Conservation (phyloP, 2,888 invertebrate species). For the Drosophila ezoana region DNA sequence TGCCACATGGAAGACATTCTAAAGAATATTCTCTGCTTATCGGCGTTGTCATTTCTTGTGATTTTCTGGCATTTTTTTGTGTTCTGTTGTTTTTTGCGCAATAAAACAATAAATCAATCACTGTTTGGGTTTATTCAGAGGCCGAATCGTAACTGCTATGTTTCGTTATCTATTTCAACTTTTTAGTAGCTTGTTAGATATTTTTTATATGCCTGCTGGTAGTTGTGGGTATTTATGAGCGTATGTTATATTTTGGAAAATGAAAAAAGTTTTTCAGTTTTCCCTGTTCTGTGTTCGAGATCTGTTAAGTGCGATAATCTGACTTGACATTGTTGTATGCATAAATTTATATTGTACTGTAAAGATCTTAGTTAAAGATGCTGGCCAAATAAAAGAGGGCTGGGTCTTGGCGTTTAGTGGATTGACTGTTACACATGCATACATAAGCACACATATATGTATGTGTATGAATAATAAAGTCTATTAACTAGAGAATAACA, state of each 20-base stretch:
- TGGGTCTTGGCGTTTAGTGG: neutral
- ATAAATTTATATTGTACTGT: conserved; percentile 57
- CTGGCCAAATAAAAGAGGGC: conserved; percentile 40
- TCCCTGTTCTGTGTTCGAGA: conserved; percentile 38
- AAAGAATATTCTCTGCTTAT: conserved; percentile 57
- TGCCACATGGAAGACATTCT: conserved; percentile 21
- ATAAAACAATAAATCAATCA: conserved; percentile 79
- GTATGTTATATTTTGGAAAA: conserved; percentile 24
- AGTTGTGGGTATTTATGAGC: conserved; percentile 46
- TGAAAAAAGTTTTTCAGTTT: conserved; percentile 29
- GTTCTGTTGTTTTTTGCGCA: conserved; percentile 61
- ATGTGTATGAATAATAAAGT: conserved; percentile 37
- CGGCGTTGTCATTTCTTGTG: conserved; percentile 54
- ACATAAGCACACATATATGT: neutral
- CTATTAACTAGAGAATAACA: conserved; percentile 58
- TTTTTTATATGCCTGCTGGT: conserved; percentile 35
- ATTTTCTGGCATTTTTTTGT: conserved; percentile 27
- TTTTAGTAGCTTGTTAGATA: conserved; percentile 68
- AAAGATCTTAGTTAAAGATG: conserved; percentile 57
- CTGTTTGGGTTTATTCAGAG: conserved; percentile 44
- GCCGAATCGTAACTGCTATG: conserved; percentile 20
- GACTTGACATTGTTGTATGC: conserved; percentile 47
- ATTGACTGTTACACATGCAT: neutral
- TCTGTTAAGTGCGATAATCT: conserved; percentile 66
- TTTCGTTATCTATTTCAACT: conserved; percentile 63